Evolutionary conservation across 2,113 vertebrate genomes (phyloP).

Genomic region (Platichthys flesus): DNA sequence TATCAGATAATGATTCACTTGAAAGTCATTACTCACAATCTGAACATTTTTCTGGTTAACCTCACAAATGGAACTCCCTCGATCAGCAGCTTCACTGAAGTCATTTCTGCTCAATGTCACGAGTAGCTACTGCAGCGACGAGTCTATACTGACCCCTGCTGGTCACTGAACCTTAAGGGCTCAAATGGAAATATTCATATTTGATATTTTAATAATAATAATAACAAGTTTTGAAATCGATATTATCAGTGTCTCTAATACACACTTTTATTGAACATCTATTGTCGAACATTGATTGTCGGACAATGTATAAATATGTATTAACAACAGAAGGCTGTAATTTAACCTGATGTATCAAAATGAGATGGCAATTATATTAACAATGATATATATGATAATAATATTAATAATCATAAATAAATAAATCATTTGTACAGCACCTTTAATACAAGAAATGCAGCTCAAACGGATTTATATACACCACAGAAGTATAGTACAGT

Average conservation of each 20-base stretch:
- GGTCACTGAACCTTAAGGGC: constrained; percentile 9
- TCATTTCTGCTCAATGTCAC: background rate
- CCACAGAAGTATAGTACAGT: no score
- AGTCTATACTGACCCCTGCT: constrained; percentile 52
- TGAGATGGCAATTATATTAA: no score
- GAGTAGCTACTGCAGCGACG: background rate
- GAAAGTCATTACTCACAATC: constrained; percentile 22
- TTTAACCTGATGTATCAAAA: background rate
- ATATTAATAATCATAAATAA: no score
- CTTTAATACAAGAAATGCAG: no score
- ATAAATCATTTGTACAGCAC: no score
- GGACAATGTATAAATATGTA: background rate
- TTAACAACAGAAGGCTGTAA: background rate
- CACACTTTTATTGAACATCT: background rate
- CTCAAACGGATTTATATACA: no score
- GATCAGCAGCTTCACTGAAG: background rate
- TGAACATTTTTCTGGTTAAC: constrained; percentile 29
- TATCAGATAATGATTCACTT: constrained; percentile 27
- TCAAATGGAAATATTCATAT: background rate
- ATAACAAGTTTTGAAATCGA: no score
- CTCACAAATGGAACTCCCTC: constrained; percentile 12
- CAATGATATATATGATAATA: no score
- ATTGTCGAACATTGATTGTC: no score
- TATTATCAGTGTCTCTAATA: background rate
- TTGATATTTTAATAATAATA: background rate